A percentile compares a stretch with the other conserved stretches of the same genome.
Conservation (phyloP, 2,888 invertebrate genomes). For the Hirudinaria manillensis region DNA sequence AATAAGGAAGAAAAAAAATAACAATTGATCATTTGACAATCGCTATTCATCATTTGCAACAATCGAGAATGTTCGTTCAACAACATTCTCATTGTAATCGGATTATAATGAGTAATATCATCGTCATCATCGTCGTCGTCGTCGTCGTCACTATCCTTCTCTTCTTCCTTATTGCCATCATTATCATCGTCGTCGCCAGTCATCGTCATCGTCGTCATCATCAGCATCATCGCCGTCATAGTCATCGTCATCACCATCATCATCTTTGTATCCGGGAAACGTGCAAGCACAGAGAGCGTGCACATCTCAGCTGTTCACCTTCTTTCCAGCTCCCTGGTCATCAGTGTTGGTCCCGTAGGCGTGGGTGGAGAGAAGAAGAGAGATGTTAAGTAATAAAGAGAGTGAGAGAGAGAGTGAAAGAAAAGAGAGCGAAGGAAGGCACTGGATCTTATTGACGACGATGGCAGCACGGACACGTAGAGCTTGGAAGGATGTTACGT, state of each 20-base stretch:
- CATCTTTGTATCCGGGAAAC: not conserved
- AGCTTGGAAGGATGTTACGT: not conserved
- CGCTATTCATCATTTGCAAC: too few relatives aligned
- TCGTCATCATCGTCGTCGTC: slow-evolving; percentile 6
- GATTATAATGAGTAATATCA: not conserved
- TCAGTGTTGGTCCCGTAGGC: too few relatives aligned
- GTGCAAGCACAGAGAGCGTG: too few relatives aligned
- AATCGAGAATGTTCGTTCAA: too few relatives aligned
- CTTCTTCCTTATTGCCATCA: slow-evolving; percentile 10
- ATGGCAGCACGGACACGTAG: not conserved
- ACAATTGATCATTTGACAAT: too few relatives aligned
- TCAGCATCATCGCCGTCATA: not conserved
- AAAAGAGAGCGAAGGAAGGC: not conserved
- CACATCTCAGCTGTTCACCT: too few relatives aligned
- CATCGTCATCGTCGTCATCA: slow-evolving; percentile 10
- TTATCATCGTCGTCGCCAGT: not conserved
- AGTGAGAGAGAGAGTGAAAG: not conserved
- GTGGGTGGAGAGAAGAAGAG: not conserved
- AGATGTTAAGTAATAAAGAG: not conserved
- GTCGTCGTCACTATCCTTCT: not conserved
- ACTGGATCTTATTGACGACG: not conserved
- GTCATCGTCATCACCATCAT: slow-evolving; percentile 3
- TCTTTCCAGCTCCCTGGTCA: too few relatives aligned
- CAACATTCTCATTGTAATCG: not conserved
- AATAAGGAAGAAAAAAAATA: too few relatives aligned